These are phyloP conservation scores for Acropternis orthonyx DNA, from an alignment of 2,797 vertebrate genomes.

Conservation along the genomic window DNA sequence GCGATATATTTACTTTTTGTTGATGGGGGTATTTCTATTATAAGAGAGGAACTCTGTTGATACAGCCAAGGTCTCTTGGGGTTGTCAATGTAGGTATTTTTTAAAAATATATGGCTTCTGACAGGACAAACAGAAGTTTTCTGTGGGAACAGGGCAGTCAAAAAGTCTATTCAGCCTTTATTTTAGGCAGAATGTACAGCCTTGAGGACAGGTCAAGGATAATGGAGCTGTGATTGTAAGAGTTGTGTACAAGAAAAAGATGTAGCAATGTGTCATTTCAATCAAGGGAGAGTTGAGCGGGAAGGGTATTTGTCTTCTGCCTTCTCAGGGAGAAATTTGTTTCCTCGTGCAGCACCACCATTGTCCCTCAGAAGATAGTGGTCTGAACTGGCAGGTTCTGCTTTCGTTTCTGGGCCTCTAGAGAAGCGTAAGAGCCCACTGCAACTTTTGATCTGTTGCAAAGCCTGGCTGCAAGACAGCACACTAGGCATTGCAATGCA, in stretches of 20 bases:
- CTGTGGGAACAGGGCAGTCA: background rate
- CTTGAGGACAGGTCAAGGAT: constrained; percentile 21
- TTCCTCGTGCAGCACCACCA: background rate
- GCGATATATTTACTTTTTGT: background rate
- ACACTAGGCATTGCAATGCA: background rate
- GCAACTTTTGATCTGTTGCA: background rate
- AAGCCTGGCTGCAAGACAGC: background rate
- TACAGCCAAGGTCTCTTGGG: constrained; percentile 17
- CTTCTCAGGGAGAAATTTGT: background rate
- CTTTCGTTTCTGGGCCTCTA: background rate
- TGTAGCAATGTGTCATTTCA: constrained; percentile 11
- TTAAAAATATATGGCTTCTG: background rate
- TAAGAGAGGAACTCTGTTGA: background rate
- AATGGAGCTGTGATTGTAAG: constrained; percentile 15
- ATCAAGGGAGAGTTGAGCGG: background rate
- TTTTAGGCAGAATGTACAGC: background rate
- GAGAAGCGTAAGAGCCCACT: background rate
- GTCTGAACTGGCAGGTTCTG: background rate
- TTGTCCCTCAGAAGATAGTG: rapidly evolving
- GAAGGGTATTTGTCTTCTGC: constrained; percentile 12
- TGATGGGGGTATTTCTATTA: constrained; percentile 2
- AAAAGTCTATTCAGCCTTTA: background rate
- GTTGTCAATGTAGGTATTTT: background rate
- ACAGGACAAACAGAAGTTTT: background rate
- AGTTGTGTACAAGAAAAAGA: background rate